These are phyloP conservation scores for Esperia sulphurella DNA, from an alignment of 2,888 invertebrate species.

Conservation along the genomic window DNA sequence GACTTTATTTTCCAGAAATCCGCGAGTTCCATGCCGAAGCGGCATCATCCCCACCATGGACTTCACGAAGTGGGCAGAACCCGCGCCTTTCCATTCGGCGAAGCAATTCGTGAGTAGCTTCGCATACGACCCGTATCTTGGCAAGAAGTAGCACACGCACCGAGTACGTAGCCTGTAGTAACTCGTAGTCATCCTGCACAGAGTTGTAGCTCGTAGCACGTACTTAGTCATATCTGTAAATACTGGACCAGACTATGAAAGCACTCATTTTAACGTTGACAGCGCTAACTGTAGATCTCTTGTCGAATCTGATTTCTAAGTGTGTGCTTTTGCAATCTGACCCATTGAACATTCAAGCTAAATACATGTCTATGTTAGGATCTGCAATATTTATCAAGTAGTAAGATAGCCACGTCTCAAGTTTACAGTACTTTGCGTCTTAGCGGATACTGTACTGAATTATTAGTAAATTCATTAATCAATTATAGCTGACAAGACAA, in stretches of 20 bases:
- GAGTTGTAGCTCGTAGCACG: no score
- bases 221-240: slow-evolving; percentile 36
- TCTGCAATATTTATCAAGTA: no score
- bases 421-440: no score
- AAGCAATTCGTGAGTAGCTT: slow-evolving; percentile 84
- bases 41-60: slow-evolving; percentile 93
- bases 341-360: no score
- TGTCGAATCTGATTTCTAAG: neutral
- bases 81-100: slow-evolving; percentile 54
- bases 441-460: no score
- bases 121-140: slow-evolving; percentile 71
- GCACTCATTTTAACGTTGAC: no score
- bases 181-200: slow-evolving; percentile 4
- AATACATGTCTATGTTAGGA: no score
- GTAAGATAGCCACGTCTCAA: no score
- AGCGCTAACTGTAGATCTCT: no score
- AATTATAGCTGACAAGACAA: no score
- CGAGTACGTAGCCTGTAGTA: slow-evolving; percentile 32
- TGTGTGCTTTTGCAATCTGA: slow-evolving; percentile 2
- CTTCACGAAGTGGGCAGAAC: slow-evolving; percentile 93
- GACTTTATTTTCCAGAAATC: slow-evolving; percentile 82
- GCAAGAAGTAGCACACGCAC: slow-evolving; percentile 65
- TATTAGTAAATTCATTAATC: no score
- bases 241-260: slow-evolving; percentile 2
- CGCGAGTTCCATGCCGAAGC: slow-evolving; percentile 94